These are phyloP conservation scores for Neogobius melanostomus DNA, from an alignment of 2,113 vertebrate species.

Conservation along the genomic window DNA sequence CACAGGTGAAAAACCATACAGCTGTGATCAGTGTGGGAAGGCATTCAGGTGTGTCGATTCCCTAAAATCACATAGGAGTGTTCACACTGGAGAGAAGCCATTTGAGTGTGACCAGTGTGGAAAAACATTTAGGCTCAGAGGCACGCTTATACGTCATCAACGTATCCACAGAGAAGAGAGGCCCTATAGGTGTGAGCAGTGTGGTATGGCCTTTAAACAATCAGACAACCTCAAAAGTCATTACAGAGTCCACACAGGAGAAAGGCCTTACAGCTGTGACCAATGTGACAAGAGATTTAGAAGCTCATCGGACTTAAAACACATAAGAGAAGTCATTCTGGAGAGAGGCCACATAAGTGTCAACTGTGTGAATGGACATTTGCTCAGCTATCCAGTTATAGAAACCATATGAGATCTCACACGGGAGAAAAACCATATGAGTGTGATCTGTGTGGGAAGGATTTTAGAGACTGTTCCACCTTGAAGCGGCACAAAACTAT, in stretches of 20 bases:
- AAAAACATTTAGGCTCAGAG: not conserved
- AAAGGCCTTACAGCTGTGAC: not conserved
- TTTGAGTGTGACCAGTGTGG: not conserved
- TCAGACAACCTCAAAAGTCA: not conserved
- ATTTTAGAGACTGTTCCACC: no score
- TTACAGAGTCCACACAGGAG: not conserved
- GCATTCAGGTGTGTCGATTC: no score
- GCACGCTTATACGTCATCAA: not conserved
- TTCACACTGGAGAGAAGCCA: not conserved
- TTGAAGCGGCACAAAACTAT: no score
- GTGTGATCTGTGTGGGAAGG: no score
- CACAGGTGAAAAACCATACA: not conserved
- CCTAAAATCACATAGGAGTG: not conserved
- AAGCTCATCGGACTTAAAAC: no score
- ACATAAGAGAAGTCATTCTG: no score
- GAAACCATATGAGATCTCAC: not conserved
- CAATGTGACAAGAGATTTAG: not conserved
- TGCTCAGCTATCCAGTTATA: not conserved
- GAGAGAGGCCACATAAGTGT: not conserved
- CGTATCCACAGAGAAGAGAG: not conserved
- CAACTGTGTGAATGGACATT: not conserved
- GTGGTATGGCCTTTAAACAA: not conserved
- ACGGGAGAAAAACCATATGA: not conserved
- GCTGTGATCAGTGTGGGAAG: not conserved
- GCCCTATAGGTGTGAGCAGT: not conserved